Percentiles rank a stretch among this genome's conserved stretches.
phyloP scores from a whole-genome alignment of 2,797 vertebrate species.

The Spinus pinus region DNA sequence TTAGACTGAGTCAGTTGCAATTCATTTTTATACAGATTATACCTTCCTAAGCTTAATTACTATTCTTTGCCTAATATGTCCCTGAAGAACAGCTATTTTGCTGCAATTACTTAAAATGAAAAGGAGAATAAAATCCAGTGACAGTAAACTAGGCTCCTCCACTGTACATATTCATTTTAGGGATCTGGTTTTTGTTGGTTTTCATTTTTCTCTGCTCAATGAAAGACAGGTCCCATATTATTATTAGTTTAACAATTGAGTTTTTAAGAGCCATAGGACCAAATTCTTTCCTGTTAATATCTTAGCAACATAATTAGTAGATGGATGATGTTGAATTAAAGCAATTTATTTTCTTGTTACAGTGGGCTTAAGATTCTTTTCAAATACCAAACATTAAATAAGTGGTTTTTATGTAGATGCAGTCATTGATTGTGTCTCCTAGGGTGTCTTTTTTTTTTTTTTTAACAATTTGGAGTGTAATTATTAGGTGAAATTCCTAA shows the following conservation, averaged over 20 bases:
- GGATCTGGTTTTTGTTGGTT: neutral
- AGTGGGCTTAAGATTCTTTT: neutral
- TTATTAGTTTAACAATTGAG: neutral
- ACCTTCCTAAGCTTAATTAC: conserved; percentile 49
- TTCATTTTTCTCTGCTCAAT: neutral
- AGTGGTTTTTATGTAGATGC: neutral
- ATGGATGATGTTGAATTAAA: neutral
- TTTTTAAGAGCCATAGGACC: neutral
- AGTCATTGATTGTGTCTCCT: neutral
- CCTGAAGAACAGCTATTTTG: conserved; percentile 27
- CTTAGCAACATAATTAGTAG: neutral
- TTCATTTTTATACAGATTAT: conserved; percentile 47
- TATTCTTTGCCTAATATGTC: conserved; percentile 29
- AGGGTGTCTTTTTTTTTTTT: neutral
- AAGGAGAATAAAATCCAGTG: neutral
- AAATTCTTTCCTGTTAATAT: neutral
- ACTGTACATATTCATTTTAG: neutral
- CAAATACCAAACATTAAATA: neutral
- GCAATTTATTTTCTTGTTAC: neutral
- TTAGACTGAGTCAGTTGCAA: conserved; percentile 23
- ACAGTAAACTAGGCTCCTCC: neutral
- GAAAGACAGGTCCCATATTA: neutral
- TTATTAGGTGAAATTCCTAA: neutral
- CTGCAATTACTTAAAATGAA: conserved; percentile 24
- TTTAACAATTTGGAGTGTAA: neutral